phyloP scores from a whole-genome alignment of 2,113 vertebrate genomes.

The Eptatretus burgeri region DNA sequence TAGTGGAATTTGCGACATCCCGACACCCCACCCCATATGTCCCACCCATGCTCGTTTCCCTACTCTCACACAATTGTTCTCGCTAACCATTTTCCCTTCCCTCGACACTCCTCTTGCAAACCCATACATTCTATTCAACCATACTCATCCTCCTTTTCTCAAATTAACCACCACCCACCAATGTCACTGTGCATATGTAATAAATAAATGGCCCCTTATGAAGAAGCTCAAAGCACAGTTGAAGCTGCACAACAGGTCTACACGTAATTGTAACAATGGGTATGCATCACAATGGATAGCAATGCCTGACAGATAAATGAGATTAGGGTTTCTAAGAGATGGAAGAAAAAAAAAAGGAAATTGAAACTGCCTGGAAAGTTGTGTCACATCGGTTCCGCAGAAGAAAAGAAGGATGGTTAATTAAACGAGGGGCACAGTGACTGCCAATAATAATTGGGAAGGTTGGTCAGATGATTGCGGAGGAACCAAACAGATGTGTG shows the following conservation, averaged over 20 bases:
- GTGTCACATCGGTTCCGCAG: neutral
- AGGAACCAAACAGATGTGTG: neutral
- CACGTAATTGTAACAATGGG: too few species aligned
- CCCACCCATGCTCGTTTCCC: neutral
- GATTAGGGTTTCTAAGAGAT: neutral
- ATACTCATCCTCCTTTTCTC: too few species aligned
- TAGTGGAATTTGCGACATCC: neutral
- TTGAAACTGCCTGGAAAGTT: neutral
- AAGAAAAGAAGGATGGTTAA: neutral
- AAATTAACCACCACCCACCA: too few species aligned
- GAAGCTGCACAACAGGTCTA: too few species aligned
- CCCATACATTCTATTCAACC: too few species aligned
- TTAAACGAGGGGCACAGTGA: neutral
- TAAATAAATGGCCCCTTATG: too few species aligned
- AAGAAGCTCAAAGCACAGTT: too few species aligned
- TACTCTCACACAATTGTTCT: too few species aligned
- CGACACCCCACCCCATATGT: neutral
- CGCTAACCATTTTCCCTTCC: too few species aligned
- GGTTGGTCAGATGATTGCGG: neutral
- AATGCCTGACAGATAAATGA: neutral
- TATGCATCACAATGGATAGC: too few species aligned
- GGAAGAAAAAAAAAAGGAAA: neutral
- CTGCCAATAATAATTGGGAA: neutral
- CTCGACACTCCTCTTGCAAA: too few species aligned
- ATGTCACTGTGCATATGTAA: too few species aligned